Conservation (phyloP, 2,888 invertebrate species). For the Raillietiella orientalis region DNA sequence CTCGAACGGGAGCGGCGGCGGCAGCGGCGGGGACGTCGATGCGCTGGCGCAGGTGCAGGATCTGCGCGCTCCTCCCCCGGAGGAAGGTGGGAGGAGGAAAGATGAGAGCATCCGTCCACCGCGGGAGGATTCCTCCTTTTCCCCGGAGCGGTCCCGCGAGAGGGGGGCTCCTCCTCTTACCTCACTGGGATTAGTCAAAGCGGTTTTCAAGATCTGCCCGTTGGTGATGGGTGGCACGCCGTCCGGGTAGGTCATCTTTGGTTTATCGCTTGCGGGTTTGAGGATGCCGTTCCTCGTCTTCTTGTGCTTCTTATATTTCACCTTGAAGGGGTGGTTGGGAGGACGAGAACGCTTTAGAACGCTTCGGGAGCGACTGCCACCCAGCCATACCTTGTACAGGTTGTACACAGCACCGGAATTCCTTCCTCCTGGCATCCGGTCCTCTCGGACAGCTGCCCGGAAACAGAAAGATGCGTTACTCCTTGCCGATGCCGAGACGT, state of each 20-base stretch:
- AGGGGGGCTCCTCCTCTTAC: constrained; percentile 11
- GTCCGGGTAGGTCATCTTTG: constrained; percentile 4
- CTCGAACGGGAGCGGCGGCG: constrained; percentile 14
- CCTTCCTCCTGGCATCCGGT: constrained; percentile 96
- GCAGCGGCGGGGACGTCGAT: constrained; percentile 62
- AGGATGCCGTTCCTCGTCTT: constrained; percentile 24
- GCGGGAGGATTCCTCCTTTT: too few relatives aligned
- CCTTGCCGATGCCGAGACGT: too few relatives aligned
- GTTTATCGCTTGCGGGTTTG: constrained; percentile 10
- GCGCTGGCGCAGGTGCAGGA: constrained; percentile 54
- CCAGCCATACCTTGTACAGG: constrained; percentile 54
- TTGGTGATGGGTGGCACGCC: constrained; percentile 39
- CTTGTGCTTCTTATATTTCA: constrained; percentile 93
- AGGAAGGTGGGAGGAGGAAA: not conserved
- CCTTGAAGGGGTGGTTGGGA: too few relatives aligned
- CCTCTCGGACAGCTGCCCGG: constrained; percentile 67
- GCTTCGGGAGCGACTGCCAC: too few relatives aligned
- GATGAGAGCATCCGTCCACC: not conserved
- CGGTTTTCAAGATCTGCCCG: constrained; percentile 74
- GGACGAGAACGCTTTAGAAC: too few relatives aligned
- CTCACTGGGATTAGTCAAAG: constrained; percentile 75
- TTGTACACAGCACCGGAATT: constrained; percentile 98
- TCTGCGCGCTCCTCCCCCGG: constrained; percentile 12
- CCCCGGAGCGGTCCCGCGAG: too few relatives aligned
- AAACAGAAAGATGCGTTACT: constrained; percentile 7